Conservation (phyloP, 1,140 invertebrate species). For the Drosophila sechellia region DNA sequence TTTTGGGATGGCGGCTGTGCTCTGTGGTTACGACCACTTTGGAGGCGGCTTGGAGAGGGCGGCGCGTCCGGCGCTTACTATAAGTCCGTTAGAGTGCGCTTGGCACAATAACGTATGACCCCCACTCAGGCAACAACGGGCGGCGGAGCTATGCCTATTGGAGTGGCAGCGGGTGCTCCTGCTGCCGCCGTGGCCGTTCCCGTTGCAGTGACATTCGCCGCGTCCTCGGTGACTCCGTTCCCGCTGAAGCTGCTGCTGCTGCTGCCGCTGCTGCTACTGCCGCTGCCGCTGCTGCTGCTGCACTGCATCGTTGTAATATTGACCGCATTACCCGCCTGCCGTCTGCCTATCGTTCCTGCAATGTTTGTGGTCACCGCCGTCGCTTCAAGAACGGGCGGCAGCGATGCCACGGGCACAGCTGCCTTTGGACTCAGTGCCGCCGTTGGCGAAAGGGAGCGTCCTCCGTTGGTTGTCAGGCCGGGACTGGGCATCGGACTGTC, state of each 20-base stretch:
- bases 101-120: constrained; percentile 84
- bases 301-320: constrained; percentile 59
- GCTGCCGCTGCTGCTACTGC: constrained; percentile 54
- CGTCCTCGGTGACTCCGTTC: constrained; percentile 8
- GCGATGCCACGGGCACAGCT: not conserved
- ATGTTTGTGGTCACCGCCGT: not conserved
- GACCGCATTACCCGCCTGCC: constrained; percentile 7
- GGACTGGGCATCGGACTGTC: constrained; percentile 19
- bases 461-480: constrained; percentile 24
- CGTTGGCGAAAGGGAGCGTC: not conserved
- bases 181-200: constrained; percentile 14
- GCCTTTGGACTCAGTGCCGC: constrained; percentile 35
- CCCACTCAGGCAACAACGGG: constrained; percentile 84
- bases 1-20: constrained; percentile 3
- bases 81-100: constrained; percentile 77
- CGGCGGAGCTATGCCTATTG: constrained; percentile 72
- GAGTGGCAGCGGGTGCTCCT: constrained; percentile 26
- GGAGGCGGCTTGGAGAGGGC: constrained; percentile 2
- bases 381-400: constrained; percentile 5
- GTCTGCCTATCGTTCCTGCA: not conserved
- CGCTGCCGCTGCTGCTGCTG: constrained; percentile 36
- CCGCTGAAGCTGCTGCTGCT: constrained; percentile 42
- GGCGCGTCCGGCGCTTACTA: constrained; percentile 76
- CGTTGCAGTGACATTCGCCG: constrained; percentile 6
- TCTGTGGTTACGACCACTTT: not conserved